These are phyloP conservation scores for Adela reaumurella DNA, from an alignment of 2,888 invertebrate genomes.

Conservation along the genomic window DNA sequence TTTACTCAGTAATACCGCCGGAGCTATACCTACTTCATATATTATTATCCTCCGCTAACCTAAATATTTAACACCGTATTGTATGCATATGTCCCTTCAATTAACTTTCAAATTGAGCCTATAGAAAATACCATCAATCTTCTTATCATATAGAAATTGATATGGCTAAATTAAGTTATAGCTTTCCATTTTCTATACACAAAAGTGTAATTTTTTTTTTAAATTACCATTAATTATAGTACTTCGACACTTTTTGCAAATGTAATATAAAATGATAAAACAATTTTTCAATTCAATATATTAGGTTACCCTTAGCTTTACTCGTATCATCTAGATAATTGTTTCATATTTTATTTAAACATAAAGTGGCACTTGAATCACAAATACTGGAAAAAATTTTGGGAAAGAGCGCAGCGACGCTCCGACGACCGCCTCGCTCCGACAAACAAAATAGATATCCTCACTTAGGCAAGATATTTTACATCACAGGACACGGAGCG, in stretches of 20 bases:
- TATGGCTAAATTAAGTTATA: conserved; percentile 59
- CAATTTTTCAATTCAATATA: conserved; percentile 55
- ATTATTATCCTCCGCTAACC: neutral
- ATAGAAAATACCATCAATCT: conserved; percentile 59
- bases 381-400: conserved; percentile 71
- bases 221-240: conserved; percentile 55
- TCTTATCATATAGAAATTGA: conserved; percentile 57
- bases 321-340: conserved; percentile 60
- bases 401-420: conserved; percentile 52
- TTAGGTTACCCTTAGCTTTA: conserved; percentile 58
- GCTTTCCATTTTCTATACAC: conserved; percentile 55
- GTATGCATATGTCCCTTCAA: conserved; percentile 58
- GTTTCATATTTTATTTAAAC: conserved; percentile 65
- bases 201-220: conserved; percentile 51
- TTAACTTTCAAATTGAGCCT: conserved; percentile 58
- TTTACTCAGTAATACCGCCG: conserved; percentile 40
- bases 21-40: conserved; percentile 19
- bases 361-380: conserved; percentile 77
- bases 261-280: conserved; percentile 60
- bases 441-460: conserved; percentile 46
- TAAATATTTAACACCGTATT: conserved; percentile 56
- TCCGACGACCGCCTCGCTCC: conserved; percentile 31
- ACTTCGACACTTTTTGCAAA: conserved; percentile 56
- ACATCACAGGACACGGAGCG: conserved; percentile 33
- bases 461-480: conserved; percentile 50